Percentiles rank a stretch among this genome's conserved stretches.
These are phyloP conservation scores for Diploptera punctata DNA, from an alignment of 2,888 invertebrate genomes.

Conservation along the genomic window DNA sequence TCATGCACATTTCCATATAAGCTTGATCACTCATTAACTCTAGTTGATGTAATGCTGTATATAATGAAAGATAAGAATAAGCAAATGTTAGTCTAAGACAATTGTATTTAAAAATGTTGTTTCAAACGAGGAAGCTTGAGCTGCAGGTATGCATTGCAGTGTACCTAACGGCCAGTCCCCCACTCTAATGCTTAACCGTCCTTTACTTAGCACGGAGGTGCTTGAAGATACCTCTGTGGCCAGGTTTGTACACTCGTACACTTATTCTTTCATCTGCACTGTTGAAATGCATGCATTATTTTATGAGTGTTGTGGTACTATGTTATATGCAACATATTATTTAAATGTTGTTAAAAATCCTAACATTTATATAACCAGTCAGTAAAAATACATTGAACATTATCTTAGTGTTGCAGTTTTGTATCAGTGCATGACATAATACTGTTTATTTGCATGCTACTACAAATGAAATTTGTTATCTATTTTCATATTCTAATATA, in stretches of 20 bases:
- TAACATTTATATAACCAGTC: too few relatives aligned
- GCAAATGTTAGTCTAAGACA: background rate
- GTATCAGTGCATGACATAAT: too few relatives aligned
- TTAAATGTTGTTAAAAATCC: too few relatives aligned
- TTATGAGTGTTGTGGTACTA: constrained; percentile 31
- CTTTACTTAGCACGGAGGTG: constrained; percentile 49
- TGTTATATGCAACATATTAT: too few relatives aligned
- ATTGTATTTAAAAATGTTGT: constrained; percentile 8
- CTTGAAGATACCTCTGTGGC: constrained; percentile 50
- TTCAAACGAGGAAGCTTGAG: constrained; percentile 12
- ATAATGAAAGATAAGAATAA: background rate
- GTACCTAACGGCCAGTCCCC: constrained; percentile 21
- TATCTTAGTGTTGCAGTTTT: too few relatives aligned
- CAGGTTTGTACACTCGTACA: constrained; percentile 47
- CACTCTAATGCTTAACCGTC: constrained; percentile 43
- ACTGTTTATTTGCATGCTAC: too few relatives aligned
- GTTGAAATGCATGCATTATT: constrained; percentile 4
- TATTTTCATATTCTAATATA: background rate
- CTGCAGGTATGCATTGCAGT: constrained; percentile 29
- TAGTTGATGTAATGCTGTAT: background rate
- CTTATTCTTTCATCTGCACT: constrained; percentile 25
- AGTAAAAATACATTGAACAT: too few relatives aligned
- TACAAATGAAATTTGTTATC: too few relatives aligned
- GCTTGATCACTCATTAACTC: constrained; percentile 6
- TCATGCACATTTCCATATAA: background rate